Evolutionary conservation across 2,888 invertebrate species (phyloP).

Genomic region (Schrankia costaestrigalis): DNA sequence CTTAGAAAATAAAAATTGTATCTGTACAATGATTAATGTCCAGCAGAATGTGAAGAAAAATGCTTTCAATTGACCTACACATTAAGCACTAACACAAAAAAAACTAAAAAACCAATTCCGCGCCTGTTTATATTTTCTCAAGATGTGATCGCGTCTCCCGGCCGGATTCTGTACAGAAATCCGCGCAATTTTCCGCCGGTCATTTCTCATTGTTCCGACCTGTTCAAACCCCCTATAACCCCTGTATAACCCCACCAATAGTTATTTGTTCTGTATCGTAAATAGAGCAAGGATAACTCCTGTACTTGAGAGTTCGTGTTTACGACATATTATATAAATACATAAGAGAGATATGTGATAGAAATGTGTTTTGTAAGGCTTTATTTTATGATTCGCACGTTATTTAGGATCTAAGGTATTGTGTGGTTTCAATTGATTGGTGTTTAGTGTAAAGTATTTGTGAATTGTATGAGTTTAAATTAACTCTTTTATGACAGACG

Average conservation of each 20-base stretch:
- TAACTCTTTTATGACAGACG: no score
- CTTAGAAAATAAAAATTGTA: no score
- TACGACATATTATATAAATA: no score
- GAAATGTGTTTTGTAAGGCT: slow-evolving; percentile 28
- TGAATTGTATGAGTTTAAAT: no score
- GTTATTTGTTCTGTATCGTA: slow-evolving; percentile 58
- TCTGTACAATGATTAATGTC: no score
- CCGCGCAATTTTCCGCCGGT: slow-evolving; percentile 78
- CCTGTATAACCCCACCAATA: slow-evolving; percentile 44
- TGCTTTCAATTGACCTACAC: no score
- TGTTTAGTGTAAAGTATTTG: no score
- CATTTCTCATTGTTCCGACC: slow-evolving; percentile 76
- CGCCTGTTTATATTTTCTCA: slow-evolving; percentile 43
- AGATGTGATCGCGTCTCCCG: slow-evolving; percentile 50
- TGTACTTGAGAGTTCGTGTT: slow-evolving; percentile 46
- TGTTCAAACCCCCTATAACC: slow-evolving; percentile 37
- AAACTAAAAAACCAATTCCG: slow-evolving; percentile 45
- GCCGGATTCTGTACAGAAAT: slow-evolving; percentile 59
- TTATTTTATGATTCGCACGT: slow-evolving; percentile 35
- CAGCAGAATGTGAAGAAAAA: no score
- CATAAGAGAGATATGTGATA: slow-evolving; percentile 23
- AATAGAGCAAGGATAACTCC: slow-evolving; percentile 48
- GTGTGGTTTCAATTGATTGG: no score
- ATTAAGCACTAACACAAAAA: no score
- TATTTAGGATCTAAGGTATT: slow-evolving; percentile 20